phyloP scores from a whole-genome alignment of 2,797 vertebrate species.

The Selene dorsalis region DNA sequence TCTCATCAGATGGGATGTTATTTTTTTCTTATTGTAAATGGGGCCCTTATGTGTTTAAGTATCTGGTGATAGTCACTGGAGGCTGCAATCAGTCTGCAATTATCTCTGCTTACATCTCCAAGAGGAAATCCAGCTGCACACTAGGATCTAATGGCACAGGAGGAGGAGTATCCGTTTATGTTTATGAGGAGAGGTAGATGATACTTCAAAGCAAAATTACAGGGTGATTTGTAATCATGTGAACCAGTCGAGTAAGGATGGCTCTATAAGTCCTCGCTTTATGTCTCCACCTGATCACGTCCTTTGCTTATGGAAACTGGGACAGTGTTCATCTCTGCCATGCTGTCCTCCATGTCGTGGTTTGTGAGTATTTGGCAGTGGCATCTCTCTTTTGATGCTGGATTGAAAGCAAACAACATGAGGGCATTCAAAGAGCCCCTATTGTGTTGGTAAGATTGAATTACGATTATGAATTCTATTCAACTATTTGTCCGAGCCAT shows the following conservation, averaged over 20 bases:
- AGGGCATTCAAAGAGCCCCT: slow-evolving; percentile 17
- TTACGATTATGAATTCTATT: slow-evolving; percentile 57
- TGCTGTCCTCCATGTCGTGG: slow-evolving; percentile 10
- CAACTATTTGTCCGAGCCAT: slow-evolving; percentile 48
- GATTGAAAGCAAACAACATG: slow-evolving; percentile 46
- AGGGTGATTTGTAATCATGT: slow-evolving; percentile 72
- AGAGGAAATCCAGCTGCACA: slow-evolving; percentile 77
- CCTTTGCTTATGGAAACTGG: slow-evolving; percentile 32
- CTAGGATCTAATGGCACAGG: slow-evolving; percentile 62
- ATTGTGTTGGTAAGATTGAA: slow-evolving; percentile 52
- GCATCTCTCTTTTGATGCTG: slow-evolving; percentile 40
- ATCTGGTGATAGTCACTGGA: slow-evolving; percentile 66
- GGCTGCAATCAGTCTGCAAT: slow-evolving; percentile 85
- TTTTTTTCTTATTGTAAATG: slow-evolving; percentile 50
- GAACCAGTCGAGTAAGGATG: slow-evolving; percentile 60
- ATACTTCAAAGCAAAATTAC: slow-evolving; percentile 69
- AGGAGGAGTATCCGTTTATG: slow-evolving; percentile 54
- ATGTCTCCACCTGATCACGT: slow-evolving; percentile 54
- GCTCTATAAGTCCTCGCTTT: slow-evolving; percentile 39
- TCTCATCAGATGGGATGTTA: slow-evolving; percentile 51
- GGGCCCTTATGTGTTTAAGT: slow-evolving; percentile 57
- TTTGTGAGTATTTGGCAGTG: slow-evolving; percentile 30
- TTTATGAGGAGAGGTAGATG: slow-evolving; percentile 65
- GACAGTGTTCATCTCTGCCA: slow-evolving; percentile 22
- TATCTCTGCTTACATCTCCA: slow-evolving; percentile 83